These are phyloP conservation scores for Sturmia bella DNA, from an alignment of 2,888 invertebrate genomes.

Conservation along the genomic window DNA sequence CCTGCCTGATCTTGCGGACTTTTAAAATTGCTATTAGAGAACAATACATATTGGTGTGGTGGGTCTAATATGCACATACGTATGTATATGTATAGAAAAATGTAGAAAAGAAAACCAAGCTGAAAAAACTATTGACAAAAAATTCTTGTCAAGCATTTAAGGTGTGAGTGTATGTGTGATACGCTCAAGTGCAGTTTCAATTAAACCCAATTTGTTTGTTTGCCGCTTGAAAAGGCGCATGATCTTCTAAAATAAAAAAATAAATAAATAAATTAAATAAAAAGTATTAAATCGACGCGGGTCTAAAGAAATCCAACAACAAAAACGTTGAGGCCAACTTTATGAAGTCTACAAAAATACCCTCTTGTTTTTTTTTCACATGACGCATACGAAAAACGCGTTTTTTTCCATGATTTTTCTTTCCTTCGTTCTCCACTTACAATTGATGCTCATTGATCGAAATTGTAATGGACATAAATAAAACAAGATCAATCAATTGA, in stretches of 20 bases:
- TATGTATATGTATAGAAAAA: too few relatives aligned
- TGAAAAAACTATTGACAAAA: slow-evolving; percentile 1
- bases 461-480: slow-evolving; percentile 82
- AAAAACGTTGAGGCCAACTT: slow-evolving; percentile 29
- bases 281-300: slow-evolving; percentile 10
- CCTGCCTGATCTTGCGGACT: slow-evolving; percentile 28
- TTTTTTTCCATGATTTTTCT: slow-evolving; percentile 43
- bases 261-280: not conserved
- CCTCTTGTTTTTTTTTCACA: slow-evolving; percentile 52
- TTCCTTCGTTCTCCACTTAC: slow-evolving; percentile 71
- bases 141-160: slow-evolving; percentile 31
- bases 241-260: slow-evolving; percentile 52
- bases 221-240: slow-evolving; percentile 71
- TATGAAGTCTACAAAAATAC: slow-evolving; percentile 51
- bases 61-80: slow-evolving; percentile 37
- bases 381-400: slow-evolving; percentile 69
- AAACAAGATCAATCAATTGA: slow-evolving; percentile 82
- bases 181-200: slow-evolving; percentile 71
- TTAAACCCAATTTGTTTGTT: slow-evolving; percentile 75
- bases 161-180: slow-evolving; percentile 45
- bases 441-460: slow-evolving; percentile 80
- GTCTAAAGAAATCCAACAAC: slow-evolving; percentile 36
- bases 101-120: too few relatives aligned
- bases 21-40: slow-evolving; percentile 47
- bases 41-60: slow-evolving; percentile 50